Base-by-base conservation (phyloP, 2,113 vertebrate genomes). In the Cricetomys ansorgei region DNA sequence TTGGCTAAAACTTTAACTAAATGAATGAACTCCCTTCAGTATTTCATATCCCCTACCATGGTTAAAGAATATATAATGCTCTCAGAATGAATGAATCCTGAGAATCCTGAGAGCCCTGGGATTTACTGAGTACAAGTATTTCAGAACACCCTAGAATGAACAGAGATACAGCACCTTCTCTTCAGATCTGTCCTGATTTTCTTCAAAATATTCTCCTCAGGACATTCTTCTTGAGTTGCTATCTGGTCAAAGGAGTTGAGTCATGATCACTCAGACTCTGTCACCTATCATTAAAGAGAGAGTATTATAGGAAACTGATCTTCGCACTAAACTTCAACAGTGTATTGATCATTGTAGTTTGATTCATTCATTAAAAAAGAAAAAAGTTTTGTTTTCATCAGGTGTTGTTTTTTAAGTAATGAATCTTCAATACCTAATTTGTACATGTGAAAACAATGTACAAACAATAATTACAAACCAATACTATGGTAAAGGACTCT, bases 401-500 rank as follows among this genome's bases (percentile, higher is more conserved):
- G 40, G 3, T 40, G 9, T 45, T 85, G 11, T 3, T 88, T 92
- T 89, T 5, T 59, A 79, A 84, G 53, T 53, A 69, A 29, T 15
- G 77, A 50, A 55, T 53, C 11, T 34, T 7, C 5, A 77, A 29
- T 45, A 84, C 50, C 8, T 17, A 76, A 92, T 73, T 95, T 92
- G 67, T 7, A 25, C 9, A 69, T 81, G 34, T 72, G 76, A 27
- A 59, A 96, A 84, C 5, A 55, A 2, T 91, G 1, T 23, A 27
- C 48, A 40, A n/a, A 45, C 4, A 50, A 1, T 53, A 91, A 86
- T 89, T 90, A 92, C 64, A 5, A 94, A 69, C 37, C 69, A 29
- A 65, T 75, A 4, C 87, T 15, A 93, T 92, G 96, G 93, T 92
- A 6, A 89, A 12, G 29, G n/a, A 0, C 80, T 94, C 91, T 95